Base-by-base conservation (phyloP, 2,113 vertebrate genomes). In the Spea bombifrons region DNA sequence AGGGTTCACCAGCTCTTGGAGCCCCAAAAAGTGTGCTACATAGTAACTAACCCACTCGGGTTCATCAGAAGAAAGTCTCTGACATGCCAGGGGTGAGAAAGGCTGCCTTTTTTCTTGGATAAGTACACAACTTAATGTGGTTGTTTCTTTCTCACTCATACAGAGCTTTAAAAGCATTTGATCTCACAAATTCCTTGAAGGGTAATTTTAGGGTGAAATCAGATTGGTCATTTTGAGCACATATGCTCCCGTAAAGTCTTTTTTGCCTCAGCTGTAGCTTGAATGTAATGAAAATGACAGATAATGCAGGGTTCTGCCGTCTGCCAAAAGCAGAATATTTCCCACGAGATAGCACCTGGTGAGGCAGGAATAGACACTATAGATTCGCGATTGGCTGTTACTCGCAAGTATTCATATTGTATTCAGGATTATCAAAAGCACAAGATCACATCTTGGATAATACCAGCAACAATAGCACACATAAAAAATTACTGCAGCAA, bases 401-500 rank as follows among this genome's bases (percentile, higher is more conserved):
- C 83, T 87, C 88, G 89, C 90, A 85, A 89, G 87, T 87, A 87
- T 91, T 90, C 89, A 87, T 91, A 91, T 89, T 30, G 88, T 87
- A 86, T 88, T 87, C 87, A 87, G 93, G 92, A 91, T 92, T 92
- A 93, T 94, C 93, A 89, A 89, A 92, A 90, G 85, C 93, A 92
- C 86, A 91, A 93, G 93, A 92, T 92, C 92, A 90, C 87, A 88
- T 89, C 87, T 87, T 83, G 90, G 89, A 90, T 94, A 94, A 93
- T 93, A 91, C 88, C 89, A 89, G 91, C 88, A 87, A 91, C 89
- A 94, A 94, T 92, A 91, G 90, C 88, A 86, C 85, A 88, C 87
- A 87, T 91, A 92, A 92, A 92, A 93, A 94, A 94, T 92, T 87
- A 92, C 92, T 90, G 90, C 92, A 92, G 93, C 92, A 91, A 92